A percentile compares a stretch with the other conserved stretches of the same genome.
Conservation (phyloP, 2,113 vertebrate genomes). For the Engystomops pustulosus region DNA sequence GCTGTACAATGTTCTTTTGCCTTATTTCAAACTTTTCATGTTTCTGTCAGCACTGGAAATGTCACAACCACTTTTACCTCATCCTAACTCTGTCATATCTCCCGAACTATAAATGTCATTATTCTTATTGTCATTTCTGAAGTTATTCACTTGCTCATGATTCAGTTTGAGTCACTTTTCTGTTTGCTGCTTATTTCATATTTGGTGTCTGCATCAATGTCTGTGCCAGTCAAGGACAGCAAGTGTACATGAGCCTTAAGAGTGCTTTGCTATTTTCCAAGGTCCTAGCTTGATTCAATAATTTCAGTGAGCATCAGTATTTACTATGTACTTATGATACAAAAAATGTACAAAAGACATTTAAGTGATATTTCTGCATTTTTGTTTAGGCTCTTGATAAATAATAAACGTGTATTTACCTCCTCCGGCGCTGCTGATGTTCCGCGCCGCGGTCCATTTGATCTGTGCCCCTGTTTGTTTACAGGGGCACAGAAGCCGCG, state of each 20-base stretch:
- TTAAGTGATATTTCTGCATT: too few species aligned
- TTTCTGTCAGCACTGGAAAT: constrained; percentile 20
- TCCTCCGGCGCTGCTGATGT: too few species aligned
- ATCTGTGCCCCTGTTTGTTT: too few species aligned
- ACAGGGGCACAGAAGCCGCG: too few species aligned
- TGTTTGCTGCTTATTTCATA: constrained; percentile 43
- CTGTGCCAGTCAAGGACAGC: constrained; percentile 29
- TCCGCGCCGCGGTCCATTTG: too few species aligned
- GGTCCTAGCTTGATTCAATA: too few species aligned
- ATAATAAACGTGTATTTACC: too few species aligned
- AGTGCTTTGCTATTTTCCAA: not conserved
- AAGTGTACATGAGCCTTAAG: not conserved
- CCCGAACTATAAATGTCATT: constrained; percentile 45
- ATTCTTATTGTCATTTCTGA: constrained; percentile 51
- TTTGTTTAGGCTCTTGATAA: too few species aligned
- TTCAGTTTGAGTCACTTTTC: constrained; percentile 20
- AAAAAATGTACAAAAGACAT: too few species aligned
- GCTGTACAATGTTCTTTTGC: not conserved
- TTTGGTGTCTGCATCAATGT: constrained; percentile 15
- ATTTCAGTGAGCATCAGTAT: too few species aligned
- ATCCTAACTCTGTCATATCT: constrained; percentile 36
- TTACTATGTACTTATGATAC: too few species aligned
- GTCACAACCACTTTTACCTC: constrained; percentile 42
- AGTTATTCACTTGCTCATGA: constrained; percentile 21
- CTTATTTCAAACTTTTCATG: constrained; percentile 46